phyloP scores from a whole-genome alignment of 2,113 vertebrate genomes.

The Protobothrops mucrosquamatus region DNA sequence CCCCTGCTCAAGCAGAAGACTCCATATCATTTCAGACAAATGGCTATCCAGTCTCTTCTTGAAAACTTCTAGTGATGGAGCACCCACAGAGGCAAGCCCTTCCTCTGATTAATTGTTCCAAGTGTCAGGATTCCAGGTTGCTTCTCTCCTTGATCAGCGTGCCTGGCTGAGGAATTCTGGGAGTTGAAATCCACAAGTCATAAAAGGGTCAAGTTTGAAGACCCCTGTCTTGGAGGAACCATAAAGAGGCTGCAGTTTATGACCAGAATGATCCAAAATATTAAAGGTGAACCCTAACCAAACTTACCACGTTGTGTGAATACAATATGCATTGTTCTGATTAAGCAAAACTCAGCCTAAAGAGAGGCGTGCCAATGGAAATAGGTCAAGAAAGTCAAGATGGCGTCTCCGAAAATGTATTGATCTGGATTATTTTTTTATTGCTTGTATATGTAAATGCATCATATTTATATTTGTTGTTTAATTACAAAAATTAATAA shows the following conservation, averaged over 20 bases:
- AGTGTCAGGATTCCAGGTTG: background rate
- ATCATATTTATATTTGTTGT: too few species aligned
- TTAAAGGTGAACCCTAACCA: background rate
- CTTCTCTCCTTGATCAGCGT: background rate
- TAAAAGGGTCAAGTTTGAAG: too few species aligned
- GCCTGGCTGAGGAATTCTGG: too few species aligned
- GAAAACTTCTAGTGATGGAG: background rate
- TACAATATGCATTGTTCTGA: background rate
- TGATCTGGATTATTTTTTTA: too few species aligned
- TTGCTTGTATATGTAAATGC: too few species aligned
- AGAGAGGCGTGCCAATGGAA: background rate
- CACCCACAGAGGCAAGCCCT: accelerated
- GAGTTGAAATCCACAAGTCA: too few species aligned
- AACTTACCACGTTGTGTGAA: background rate
- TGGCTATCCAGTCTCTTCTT: background rate
- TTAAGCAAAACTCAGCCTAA: background rate
- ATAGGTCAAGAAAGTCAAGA: background rate
- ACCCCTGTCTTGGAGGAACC: too few species aligned
- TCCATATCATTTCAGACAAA: too few species aligned
- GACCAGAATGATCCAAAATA: background rate
- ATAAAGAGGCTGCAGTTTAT: too few species aligned
- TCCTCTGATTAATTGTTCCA: background rate
- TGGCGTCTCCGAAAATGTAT: too few species aligned
- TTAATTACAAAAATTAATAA: too few species aligned
- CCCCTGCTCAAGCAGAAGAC: too few species aligned